Evolutionary conservation across 2,113 vertebrate species (phyloP).

Genomic region (Muscicapa adusta): DNA sequence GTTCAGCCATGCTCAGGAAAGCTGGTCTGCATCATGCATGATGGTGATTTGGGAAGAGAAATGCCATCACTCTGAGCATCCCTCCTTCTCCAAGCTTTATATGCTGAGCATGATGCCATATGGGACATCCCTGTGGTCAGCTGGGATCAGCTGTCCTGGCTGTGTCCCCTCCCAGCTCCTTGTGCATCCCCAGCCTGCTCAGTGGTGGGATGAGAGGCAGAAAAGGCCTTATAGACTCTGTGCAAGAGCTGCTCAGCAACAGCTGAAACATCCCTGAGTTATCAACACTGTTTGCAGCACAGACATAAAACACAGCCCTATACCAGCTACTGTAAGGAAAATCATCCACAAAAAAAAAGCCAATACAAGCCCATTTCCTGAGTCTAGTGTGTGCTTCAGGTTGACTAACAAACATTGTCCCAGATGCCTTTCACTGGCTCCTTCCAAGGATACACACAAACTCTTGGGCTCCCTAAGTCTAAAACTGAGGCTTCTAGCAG

Average conservation of each 20-base stretch:
- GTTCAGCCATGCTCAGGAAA: neutral
- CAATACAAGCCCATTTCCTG: neutral
- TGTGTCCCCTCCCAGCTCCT: neutral
- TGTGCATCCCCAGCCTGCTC: neutral
- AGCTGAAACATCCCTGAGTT: neutral
- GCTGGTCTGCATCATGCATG: accelerated
- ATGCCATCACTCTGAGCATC: accelerated
- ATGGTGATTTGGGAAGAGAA: neutral
- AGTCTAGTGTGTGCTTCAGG: neutral
- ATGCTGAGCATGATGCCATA: accelerated
- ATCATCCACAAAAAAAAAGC: neutral
- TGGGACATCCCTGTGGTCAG: accelerated
- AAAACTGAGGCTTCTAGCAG: neutral
- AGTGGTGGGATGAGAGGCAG: neutral
- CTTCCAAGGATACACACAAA: neutral
- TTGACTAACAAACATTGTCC: neutral
- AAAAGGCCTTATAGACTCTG: neutral
- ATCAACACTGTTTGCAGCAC: neutral
- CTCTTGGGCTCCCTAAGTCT: neutral
- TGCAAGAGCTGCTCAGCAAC: neutral
- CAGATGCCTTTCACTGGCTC: neutral
- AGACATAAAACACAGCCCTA: neutral
- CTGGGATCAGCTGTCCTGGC: accelerated
- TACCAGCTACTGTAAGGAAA: neutral
- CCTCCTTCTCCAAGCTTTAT: neutral